Evolutionary conservation across 2,888 invertebrate genomes (phyloP).

Genomic region (Dolomedes plantarius): DNA sequence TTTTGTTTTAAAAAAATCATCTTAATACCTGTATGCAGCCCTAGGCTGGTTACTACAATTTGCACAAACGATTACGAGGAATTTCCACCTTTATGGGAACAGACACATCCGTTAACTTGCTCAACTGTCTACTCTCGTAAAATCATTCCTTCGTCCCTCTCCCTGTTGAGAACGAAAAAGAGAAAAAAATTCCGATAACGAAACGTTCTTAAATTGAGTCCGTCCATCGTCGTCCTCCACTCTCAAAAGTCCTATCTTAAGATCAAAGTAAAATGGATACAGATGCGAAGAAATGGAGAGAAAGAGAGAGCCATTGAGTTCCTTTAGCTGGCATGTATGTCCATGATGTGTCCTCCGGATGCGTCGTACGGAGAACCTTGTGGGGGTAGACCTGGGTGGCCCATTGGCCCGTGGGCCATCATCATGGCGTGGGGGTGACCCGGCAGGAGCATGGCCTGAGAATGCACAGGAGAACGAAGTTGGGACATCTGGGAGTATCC

Average conservation of each 20-base stretch:
- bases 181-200: neutral
- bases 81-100: neutral
- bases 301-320: neutral
- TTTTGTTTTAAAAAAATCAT: too few relatives aligned
- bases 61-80: neutral
- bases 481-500: slow-evolving; percentile 78
- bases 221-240: neutral
- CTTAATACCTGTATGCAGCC: too few relatives aligned
- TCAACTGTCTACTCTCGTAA: neutral
- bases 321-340: slow-evolving; percentile 75
- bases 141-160: neutral
- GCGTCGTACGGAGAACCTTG: slow-evolving; percentile 77
- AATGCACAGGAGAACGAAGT: slow-evolving; percentile 78
- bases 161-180: neutral
- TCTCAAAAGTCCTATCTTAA: neutral
- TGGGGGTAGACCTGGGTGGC: slow-evolving; percentile 77
- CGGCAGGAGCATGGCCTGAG: slow-evolving; percentile 79
- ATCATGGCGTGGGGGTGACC: slow-evolving; percentile 79
- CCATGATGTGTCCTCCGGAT: slow-evolving; percentile 75
- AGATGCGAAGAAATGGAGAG: slow-evolving; percentile 1
- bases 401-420: slow-evolving; percentile 78
- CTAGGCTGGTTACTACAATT: too few relatives aligned
- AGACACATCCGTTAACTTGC: neutral
- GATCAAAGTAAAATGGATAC: slow-evolving; percentile 16
- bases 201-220: too few relatives aligned